Evolutionary conservation across 2,113 vertebrate genomes (phyloP).

Genomic region (Melanerpes aurifrons): DNA sequence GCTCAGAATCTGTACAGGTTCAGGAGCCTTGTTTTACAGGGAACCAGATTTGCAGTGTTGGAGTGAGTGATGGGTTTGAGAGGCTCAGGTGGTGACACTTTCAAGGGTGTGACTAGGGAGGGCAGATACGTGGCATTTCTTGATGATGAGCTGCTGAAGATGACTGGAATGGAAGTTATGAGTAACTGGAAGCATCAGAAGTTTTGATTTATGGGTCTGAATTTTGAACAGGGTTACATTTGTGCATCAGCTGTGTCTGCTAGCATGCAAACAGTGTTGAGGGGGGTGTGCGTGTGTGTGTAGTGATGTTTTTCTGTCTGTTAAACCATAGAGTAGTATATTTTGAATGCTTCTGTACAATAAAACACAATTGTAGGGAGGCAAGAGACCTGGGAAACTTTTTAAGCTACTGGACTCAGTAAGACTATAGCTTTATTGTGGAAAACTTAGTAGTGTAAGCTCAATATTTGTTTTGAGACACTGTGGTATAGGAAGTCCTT

Average conservation of each 20-base stretch:
- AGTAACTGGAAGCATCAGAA: conserved; percentile 6
- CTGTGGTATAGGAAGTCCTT: neutral
- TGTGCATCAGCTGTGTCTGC: neutral
- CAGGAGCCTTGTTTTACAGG: neutral
- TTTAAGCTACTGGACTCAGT: neutral
- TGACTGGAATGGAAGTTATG: neutral
- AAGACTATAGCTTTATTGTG: neutral
- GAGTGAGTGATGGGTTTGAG: conserved; percentile 6
- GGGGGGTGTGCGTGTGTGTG: neutral
- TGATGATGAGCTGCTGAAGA: neutral
- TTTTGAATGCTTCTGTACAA: neutral
- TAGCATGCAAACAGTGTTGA: neutral
- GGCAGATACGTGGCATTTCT: conserved; percentile 20
- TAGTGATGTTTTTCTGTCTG: neutral
- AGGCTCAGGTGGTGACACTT: neutral
- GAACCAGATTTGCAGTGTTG: neutral
- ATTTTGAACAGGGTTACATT: neutral
- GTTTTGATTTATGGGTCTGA: neutral
- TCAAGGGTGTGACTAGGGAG: accelerated
- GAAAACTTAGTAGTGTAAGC: neutral
- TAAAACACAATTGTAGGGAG: neutral
- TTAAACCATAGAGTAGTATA: accelerated
- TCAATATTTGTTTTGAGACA: neutral
- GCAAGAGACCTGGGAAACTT: neutral
- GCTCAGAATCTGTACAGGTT: neutral